Conservation (phyloP, 2,113 vertebrate genomes). For the Elaphurus davidianus region DNA sequence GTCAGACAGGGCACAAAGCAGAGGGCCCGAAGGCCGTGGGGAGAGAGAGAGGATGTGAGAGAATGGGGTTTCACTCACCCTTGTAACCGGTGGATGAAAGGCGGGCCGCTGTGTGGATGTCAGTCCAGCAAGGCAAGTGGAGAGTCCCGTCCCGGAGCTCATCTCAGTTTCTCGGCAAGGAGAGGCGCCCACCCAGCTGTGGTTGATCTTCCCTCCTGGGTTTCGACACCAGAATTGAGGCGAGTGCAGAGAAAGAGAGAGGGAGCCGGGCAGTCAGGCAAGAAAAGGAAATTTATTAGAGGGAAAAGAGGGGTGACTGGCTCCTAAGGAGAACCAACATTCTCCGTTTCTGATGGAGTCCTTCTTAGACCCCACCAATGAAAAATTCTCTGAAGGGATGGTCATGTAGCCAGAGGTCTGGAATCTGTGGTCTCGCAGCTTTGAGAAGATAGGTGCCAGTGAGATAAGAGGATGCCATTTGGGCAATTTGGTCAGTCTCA, state of each 20-base stretch:
- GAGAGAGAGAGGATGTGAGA: not conserved
- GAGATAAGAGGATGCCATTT: accelerated
- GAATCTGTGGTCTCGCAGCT: not conserved
- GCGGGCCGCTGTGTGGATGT: accelerated
- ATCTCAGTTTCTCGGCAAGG: accelerated
- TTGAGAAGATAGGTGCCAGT: not conserved
- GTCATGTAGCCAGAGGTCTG: accelerated
- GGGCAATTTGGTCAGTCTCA: not conserved
- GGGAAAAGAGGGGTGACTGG: not conserved
- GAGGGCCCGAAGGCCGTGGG: accelerated
- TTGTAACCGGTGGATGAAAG: not conserved
- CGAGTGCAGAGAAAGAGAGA: not conserved
- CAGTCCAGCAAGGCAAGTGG: not conserved
- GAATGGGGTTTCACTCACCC: not conserved
- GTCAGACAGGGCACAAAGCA: not conserved
- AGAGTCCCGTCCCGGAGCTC: accelerated
- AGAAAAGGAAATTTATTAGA: not conserved
- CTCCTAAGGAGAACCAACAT: not conserved
- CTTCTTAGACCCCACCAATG: not conserved
- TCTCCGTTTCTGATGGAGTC: not conserved
- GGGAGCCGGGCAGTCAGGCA: not conserved
- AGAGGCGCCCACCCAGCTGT: not conserved
- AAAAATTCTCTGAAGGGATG: not conserved
- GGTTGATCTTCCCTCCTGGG: accelerated
- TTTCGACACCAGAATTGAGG: not conserved